Evolutionary conservation across 2,797 vertebrate genomes (phyloP).

Genomic region (Brachymystax lenok): DNA sequence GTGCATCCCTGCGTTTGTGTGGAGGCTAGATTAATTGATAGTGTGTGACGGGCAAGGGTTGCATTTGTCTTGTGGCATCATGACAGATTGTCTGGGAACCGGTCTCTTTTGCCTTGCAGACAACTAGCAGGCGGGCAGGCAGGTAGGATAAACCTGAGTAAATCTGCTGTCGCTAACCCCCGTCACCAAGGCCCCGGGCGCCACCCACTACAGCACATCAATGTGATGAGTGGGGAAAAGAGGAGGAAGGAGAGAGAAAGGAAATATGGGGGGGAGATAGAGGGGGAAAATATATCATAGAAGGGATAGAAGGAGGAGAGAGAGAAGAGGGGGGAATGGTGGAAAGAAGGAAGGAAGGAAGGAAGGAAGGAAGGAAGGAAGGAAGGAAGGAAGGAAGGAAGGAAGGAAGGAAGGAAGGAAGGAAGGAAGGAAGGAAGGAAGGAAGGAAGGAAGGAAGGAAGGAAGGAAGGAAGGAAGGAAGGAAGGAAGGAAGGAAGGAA

Average conservation of each 20-base stretch:
- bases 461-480: too few species aligned
- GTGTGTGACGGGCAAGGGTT: slow-evolving; percentile 47
- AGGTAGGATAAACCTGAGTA: slow-evolving; percentile 11
- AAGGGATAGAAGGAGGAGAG: too few species aligned
- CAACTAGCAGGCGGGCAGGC: slow-evolving; percentile 6
- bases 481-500: too few species aligned
- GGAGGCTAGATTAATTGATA: slow-evolving; percentile 31
- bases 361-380: too few species aligned
- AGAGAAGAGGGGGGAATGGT: too few species aligned
- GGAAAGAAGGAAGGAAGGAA: too few species aligned
- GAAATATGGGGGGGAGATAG: background rate
- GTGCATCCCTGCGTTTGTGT: background rate
- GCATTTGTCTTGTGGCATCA: slow-evolving; percentile 51
- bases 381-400: too few species aligned
- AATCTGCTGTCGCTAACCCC: slow-evolving; percentile 17
- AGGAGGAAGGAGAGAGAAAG: background rate
- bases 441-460: too few species aligned
- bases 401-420: too few species aligned
- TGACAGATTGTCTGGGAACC: slow-evolving; percentile 31
- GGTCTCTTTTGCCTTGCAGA: slow-evolving; percentile 27
- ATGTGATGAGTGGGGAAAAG: slow-evolving; percentile 19
- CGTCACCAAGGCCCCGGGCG: background rate
- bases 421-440: too few species aligned
- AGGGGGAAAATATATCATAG: background rate
- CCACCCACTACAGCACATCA: slow-evolving; percentile 1